Conservation (phyloP, 2,797 vertebrate species). For the Peromyscus aztecus region DNA sequence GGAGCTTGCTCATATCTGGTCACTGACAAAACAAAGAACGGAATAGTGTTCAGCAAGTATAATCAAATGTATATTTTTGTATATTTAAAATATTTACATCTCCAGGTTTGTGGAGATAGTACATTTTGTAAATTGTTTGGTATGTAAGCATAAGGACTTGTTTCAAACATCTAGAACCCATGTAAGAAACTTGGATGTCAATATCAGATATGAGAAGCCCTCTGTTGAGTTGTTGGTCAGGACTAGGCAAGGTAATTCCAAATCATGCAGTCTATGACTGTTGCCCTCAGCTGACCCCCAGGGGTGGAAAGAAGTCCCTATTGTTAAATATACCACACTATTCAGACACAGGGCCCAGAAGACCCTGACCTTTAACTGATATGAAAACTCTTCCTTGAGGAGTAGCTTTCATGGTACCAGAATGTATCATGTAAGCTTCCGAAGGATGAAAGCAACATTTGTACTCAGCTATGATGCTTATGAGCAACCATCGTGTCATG, state of each 20-base stretch:
- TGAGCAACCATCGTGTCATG: background rate
- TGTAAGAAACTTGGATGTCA: background rate
- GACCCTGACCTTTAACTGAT: background rate
- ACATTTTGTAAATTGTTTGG: background rate
- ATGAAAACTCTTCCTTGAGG: background rate
- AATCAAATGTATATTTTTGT: background rate
- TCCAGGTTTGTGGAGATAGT: background rate
- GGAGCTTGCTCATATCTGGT: background rate
- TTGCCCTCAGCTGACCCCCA: background rate
- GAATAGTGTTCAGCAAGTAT: background rate
- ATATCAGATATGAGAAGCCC: background rate
- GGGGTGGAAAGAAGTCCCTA: background rate
- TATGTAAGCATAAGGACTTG: background rate
- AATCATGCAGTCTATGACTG: background rate
- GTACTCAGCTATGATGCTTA: background rate
- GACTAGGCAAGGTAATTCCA: background rate
- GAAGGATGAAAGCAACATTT: background rate
- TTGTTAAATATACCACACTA: background rate
- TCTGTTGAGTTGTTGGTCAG: background rate
- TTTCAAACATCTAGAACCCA: background rate
- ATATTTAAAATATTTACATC: background rate
- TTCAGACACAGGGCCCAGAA: too few relatives aligned
- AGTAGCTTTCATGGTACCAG: background rate
- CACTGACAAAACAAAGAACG: background rate
- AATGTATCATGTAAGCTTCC: background rate